Evolutionary conservation across 2,888 invertebrate species (phyloP).

Genomic region (Pollenia griseotomentosa): DNA sequence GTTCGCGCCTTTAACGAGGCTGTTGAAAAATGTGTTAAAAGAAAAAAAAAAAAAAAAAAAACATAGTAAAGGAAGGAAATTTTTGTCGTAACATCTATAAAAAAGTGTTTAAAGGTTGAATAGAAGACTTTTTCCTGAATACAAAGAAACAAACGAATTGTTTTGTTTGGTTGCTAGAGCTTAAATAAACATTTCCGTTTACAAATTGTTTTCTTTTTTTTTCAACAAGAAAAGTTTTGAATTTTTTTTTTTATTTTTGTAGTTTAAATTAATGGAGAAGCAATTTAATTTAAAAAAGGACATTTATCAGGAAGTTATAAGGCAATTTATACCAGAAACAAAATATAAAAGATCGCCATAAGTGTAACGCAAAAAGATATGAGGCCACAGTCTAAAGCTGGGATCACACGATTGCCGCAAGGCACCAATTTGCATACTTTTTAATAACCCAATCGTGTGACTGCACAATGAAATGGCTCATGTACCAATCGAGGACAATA

Average conservation of each 20-base stretch:
- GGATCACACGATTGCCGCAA: too few species aligned
- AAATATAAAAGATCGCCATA: too few species aligned
- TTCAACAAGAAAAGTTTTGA: not conserved
- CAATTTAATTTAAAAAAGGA: not conserved
- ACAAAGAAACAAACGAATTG: not conserved
- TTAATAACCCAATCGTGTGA: too few species aligned
- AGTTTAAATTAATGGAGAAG: not conserved
- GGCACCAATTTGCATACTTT: too few species aligned
- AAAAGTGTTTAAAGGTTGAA: not conserved
- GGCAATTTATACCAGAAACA: too few species aligned
- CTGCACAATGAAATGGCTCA: too few species aligned
- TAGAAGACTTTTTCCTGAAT: not conserved
- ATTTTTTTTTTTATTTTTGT: too few species aligned
- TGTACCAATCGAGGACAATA: too few species aligned
- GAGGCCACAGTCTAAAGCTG: too few species aligned
- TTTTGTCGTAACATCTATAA: constrained; percentile 20
- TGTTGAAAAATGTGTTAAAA: constrained; percentile 6
- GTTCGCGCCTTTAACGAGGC: constrained; percentile 41
- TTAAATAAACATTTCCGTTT: constrained; percentile 37
- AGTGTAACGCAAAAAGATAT: too few species aligned
- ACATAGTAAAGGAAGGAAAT: not conserved
- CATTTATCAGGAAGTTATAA: too few species aligned
- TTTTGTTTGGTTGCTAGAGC: not conserved
- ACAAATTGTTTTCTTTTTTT: constrained; percentile 14
- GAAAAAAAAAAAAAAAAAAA: not conserved